phyloP scores from a whole-genome alignment of 1,140 invertebrate species.

The Brachionus rubens region DNA sequence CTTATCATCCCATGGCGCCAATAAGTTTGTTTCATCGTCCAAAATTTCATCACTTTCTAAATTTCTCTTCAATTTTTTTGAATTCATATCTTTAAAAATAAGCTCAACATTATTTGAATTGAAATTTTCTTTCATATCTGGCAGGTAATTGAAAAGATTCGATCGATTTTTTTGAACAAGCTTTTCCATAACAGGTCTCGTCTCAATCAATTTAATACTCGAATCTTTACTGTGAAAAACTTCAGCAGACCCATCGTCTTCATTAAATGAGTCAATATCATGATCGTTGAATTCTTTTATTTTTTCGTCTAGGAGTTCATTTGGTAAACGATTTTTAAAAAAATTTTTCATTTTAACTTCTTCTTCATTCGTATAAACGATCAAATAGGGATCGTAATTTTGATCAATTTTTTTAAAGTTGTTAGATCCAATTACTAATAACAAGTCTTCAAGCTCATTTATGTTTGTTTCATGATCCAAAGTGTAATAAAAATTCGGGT shows the following conservation, averaged over 20 bases:
- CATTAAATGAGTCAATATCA: not conserved
- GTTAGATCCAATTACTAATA: conserved; percentile 1
- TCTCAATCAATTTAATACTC: conserved; percentile 14
- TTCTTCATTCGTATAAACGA: not conserved
- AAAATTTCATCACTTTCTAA: not conserved
- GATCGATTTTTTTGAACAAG: not conserved
- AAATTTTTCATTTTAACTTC: conserved; percentile 6
- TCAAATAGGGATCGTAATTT: not conserved
- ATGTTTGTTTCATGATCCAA: not conserved
- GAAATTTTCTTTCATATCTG: not conserved
- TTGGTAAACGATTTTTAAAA: conserved; percentile 25
- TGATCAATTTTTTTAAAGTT: not conserved
- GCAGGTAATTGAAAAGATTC: conserved; percentile 1
- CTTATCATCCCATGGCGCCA: not conserved
- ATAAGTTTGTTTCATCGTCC: not conserved
- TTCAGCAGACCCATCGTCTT: not conserved
- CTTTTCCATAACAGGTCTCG: not conserved
- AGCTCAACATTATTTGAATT: not conserved
- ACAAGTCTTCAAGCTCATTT: not conserved
- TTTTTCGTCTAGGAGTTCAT: not conserved
- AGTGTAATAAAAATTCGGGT: conserved; percentile 19
- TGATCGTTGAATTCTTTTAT: not conserved
- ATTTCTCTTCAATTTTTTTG: not conserved
- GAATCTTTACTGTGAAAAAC: conserved; percentile 8
- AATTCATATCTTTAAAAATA: conserved; percentile 2